These are phyloP conservation scores for Ips typographus DNA, from an alignment of 1,140 invertebrate genomes.

Conservation along the genomic window DNA sequence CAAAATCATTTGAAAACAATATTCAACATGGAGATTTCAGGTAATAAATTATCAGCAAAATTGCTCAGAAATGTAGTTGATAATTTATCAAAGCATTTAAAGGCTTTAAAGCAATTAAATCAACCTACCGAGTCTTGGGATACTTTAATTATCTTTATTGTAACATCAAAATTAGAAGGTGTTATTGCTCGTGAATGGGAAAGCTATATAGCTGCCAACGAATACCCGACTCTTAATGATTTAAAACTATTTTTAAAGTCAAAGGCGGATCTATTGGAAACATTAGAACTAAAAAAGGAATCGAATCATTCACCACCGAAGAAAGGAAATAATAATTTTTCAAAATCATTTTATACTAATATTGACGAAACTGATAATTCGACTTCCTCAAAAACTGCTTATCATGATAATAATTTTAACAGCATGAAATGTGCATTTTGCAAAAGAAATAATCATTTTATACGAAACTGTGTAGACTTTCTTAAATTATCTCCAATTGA, in stretches of 20 bases:
- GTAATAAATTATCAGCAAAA: not conserved
- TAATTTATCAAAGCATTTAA: slow-evolving; percentile 6
- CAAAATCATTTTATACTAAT: too few relatives aligned
- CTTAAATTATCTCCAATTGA: too few relatives aligned
- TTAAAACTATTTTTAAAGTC: not conserved
- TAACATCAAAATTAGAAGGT: slow-evolving; percentile 5
- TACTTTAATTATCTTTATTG: not conserved
- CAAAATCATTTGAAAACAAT: slow-evolving; percentile 26
- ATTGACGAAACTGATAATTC: too few relatives aligned
- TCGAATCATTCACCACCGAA: too few relatives aligned
- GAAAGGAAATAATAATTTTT: too few relatives aligned
- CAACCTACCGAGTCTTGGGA: not conserved
- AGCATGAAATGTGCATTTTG: too few relatives aligned
- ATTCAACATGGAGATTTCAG: slow-evolving; percentile 7
- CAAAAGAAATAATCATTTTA: too few relatives aligned
- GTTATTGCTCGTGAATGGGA: slow-evolving; percentile 1
- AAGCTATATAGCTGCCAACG: slow-evolving; percentile 1
- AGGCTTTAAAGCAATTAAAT: not conserved
- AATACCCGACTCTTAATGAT: not conserved
- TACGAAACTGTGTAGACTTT: too few relatives aligned
- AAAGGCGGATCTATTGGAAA: too few relatives aligned
- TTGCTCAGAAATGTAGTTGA: slow-evolving; percentile 1
- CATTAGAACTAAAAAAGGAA: too few relatives aligned
- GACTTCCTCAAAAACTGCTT: too few relatives aligned
- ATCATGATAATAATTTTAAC: too few relatives aligned